phyloP scores from a whole-genome alignment of 2,888 invertebrate genomes.

The Allolobophora icterica region DNA sequence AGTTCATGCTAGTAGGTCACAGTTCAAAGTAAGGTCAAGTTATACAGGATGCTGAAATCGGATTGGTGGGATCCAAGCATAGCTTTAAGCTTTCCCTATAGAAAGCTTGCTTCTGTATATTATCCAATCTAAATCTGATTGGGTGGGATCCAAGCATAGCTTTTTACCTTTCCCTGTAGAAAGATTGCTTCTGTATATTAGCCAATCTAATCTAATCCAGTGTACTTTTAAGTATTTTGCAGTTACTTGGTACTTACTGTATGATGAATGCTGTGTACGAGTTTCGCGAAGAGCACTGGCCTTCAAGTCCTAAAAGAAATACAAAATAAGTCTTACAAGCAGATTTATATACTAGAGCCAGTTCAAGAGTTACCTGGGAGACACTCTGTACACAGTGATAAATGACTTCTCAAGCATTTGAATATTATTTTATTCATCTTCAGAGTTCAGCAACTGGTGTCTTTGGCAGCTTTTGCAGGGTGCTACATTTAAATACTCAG shows the following conservation, averaged over 20 bases:
- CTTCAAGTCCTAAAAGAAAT: neutral
- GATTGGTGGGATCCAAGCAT: neutral
- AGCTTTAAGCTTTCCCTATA: neutral
- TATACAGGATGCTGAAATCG: neutral
- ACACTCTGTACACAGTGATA: neutral
- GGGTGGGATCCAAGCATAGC: neutral
- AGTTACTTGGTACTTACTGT: neutral
- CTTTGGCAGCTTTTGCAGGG: too few species aligned
- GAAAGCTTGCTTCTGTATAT: neutral
- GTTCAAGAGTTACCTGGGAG: neutral
- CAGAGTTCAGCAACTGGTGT: too few species aligned
- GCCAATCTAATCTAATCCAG: neutral
- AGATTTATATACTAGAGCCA: neutral
- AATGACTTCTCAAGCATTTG: too few species aligned
- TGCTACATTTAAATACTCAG: too few species aligned
- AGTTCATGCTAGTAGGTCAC: neutral
- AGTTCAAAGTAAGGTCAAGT: neutral
- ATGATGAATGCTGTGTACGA: neutral
- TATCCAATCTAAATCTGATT: neutral
- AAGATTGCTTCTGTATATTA: neutral
- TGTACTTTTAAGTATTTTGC: neutral
- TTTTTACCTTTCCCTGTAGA: neutral
- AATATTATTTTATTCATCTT: too few species aligned
- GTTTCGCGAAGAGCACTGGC: neutral
- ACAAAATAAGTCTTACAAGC: neutral